Percentiles rank a stretch among this genome's conserved stretches.
Evolutionary conservation across 1,140 invertebrate genomes (phyloP).

Genomic region (Drosophila sulfurigaster): DNA sequence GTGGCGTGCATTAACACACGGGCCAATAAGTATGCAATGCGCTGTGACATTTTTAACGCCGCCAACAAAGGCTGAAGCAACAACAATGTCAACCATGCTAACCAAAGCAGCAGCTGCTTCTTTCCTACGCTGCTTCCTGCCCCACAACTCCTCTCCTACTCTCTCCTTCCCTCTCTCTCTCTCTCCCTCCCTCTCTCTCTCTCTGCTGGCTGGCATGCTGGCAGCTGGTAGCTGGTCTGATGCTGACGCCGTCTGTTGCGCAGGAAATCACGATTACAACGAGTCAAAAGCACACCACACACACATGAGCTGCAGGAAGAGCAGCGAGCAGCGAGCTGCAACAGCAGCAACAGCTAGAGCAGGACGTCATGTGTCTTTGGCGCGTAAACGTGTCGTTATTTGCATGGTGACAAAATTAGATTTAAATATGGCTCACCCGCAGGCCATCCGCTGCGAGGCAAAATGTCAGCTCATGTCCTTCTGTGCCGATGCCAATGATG

Average conservation of each 20-base stretch:
- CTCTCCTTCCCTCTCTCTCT: too few relatives aligned
- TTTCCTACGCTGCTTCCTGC: not conserved
- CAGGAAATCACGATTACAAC: slow-evolving; percentile 79
- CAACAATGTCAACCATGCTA: slow-evolving; percentile 43
- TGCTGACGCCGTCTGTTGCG: slow-evolving; percentile 57
- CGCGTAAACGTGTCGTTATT: slow-evolving; percentile 66
- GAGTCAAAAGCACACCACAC: slow-evolving; percentile 61
- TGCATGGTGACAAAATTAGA: slow-evolving; percentile 80
- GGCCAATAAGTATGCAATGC: slow-evolving; percentile 83
- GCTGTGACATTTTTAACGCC: slow-evolving; percentile 82
- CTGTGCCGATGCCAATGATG: slow-evolving; percentile 6
- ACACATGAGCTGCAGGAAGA: slow-evolving; percentile 26
- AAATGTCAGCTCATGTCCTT: slow-evolving; percentile 79
- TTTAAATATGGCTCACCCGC: slow-evolving; percentile 76
- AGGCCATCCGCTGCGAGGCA: slow-evolving; percentile 29
- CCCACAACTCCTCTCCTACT: too few relatives aligned
- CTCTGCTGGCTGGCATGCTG: not conserved
- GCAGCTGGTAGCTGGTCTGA: slow-evolving; percentile 26
- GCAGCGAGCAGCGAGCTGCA: not conserved
- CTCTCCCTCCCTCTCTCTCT: too few relatives aligned
- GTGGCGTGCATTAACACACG: slow-evolving; percentile 76
- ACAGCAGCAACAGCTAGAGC: slow-evolving; percentile 3
- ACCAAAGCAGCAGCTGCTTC: slow-evolving; percentile 43
- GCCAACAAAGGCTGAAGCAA: slow-evolving; percentile 65
- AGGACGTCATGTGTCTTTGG: slow-evolving; percentile 37